Evolutionary conservation across 2,113 vertebrate species (phyloP).

Genomic region (Thamnaconus septentrionalis): DNA sequence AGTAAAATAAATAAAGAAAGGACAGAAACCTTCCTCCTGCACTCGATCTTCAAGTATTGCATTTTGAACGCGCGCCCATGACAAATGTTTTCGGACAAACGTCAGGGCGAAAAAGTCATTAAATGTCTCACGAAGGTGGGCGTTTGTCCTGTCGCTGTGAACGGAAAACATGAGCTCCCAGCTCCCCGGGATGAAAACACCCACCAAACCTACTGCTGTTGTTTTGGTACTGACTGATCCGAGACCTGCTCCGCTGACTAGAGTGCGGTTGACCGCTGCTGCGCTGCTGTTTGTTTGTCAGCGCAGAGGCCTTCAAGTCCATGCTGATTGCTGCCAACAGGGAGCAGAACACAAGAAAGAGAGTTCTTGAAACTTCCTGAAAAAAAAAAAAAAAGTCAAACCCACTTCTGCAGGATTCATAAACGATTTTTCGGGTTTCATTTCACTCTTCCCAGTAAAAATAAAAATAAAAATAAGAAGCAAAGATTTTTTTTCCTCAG

Average conservation of each 20-base stretch:
- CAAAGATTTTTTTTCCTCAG: too few species aligned
- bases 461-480: too few species aligned
- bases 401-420: too few species aligned
- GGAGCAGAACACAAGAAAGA: background rate
- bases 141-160: constrained; percentile 13
- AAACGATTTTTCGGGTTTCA: too few species aligned
- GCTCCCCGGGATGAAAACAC: background rate
- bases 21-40: background rate
- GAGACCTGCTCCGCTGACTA: background rate
- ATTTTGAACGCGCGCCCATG: background rate
- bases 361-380: too few species aligned
- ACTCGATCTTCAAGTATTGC: background rate
- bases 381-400: too few species aligned
- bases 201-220: background rate
- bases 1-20: too few species aligned
- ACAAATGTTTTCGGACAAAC: background rate
- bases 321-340: background rate
- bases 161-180: background rate
- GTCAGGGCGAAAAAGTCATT: background rate
- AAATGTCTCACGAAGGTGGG: background rate
- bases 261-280: background rate
- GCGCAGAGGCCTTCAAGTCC: background rate
- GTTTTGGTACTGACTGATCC: background rate
- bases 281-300: background rate
- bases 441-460: too few species aligned